phyloP scores from a whole-genome alignment of 1,140 invertebrate species.

The Diachasmimorpha longicaudata region DNA sequence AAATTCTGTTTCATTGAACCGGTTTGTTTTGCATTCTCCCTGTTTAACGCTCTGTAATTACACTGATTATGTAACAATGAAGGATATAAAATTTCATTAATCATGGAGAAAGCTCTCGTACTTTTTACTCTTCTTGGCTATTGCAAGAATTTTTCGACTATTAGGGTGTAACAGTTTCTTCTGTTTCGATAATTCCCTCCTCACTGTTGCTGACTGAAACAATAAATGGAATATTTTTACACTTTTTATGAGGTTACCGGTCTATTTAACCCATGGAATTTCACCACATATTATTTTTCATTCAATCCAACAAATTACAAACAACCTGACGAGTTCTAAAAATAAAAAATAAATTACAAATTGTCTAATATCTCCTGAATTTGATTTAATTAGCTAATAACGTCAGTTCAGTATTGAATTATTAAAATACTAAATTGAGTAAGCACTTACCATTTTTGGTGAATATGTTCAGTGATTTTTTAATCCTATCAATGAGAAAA shows the following conservation, averaged over 20 bases:
- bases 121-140: constrained; percentile 72
- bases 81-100: constrained; percentile 16
- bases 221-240: constrained; percentile 19
- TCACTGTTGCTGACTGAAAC: constrained; percentile 43
- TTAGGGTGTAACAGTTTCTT: constrained; percentile 73
- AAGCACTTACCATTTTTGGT: neutral
- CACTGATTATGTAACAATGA: constrained; percentile 18
- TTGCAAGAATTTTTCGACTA: constrained; percentile 75
- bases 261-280: too few relatives aligned
- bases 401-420: neutral
- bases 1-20: constrained; percentile 74
- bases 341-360: too few relatives aligned
- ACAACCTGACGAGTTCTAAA: too few relatives aligned
- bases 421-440: neutral
- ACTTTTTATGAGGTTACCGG: neutral
- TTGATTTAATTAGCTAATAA: neutral
- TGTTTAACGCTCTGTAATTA: constrained; percentile 62
- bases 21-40: constrained; percentile 69
- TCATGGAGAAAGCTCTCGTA: constrained; percentile 37
- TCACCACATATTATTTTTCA: too few relatives aligned
- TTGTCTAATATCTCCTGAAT: too few relatives aligned
- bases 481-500: too few relatives aligned
- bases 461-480: too few relatives aligned
- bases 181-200: constrained; percentile 65
- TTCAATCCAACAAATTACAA: too few relatives aligned